These are phyloP conservation scores for Gallinago paraguaiae DNA, from an alignment of 2,113 vertebrate species.

Conservation along the genomic window DNA sequence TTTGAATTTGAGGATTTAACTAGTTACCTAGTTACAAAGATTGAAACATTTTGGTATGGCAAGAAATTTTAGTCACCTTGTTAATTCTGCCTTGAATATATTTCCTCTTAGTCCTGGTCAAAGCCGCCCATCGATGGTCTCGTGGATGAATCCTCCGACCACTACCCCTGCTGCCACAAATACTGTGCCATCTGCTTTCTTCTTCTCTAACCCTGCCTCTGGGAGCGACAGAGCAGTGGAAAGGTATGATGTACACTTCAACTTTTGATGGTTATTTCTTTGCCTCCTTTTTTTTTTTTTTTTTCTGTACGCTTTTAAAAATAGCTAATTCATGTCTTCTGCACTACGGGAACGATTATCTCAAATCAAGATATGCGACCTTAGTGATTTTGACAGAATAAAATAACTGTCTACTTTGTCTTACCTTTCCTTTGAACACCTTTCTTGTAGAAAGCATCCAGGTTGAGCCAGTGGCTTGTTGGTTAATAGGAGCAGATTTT, in stretches of 20 bases:
- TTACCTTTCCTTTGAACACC: neutral
- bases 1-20: neutral
- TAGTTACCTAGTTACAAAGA: neutral
- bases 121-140: conserved; percentile 71
- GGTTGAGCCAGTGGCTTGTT: neutral
- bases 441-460: neutral
- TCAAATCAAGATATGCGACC: neutral
- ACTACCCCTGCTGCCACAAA: neutral
- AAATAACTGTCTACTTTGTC: neutral
- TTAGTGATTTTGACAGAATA: neutral
- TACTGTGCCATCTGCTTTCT: conserved; percentile 20
- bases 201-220: neutral
- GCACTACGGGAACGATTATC: neutral
- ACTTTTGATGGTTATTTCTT: neutral
- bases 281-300: neutral
- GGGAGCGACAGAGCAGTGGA: conserved; percentile 60
- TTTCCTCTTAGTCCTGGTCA: conserved; percentile 63
- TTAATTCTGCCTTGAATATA: neutral
- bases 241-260: conserved; percentile 53
- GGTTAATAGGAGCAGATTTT: neutral
- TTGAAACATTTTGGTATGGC: neutral
- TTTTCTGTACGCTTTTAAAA: neutral
- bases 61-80: neutral
- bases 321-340: neutral
- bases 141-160: conserved; percentile 75